phyloP scores from a whole-genome alignment of 2,797 vertebrate species.

The Centropyge bicolor region DNA sequence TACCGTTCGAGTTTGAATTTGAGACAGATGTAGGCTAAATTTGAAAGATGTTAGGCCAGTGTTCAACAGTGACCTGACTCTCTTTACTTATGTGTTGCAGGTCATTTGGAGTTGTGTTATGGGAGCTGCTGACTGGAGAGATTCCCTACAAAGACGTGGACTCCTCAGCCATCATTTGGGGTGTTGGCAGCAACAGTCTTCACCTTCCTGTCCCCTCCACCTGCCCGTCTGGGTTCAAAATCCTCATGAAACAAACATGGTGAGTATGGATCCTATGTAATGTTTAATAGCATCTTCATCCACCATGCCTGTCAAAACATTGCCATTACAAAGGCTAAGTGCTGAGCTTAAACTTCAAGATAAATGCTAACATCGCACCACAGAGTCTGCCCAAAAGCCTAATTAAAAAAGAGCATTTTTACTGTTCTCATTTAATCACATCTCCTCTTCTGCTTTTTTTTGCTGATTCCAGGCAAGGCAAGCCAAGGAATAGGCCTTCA shows the following conservation, averaged over 20 bases:
- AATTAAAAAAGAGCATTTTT: not conserved
- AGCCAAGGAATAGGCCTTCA: slow-evolving; percentile 96
- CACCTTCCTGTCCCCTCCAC: slow-evolving; percentile 98
- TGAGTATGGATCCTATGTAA: slow-evolving; percentile 73
- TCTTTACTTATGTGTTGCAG: slow-evolving; percentile 74
- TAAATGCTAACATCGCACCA: not conserved
- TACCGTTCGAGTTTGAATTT: not conserved
- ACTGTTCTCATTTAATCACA: not conserved
- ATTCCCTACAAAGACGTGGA: slow-evolving; percentile 99
- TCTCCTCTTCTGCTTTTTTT: slow-evolving; percentile 12
- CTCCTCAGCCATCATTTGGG: slow-evolving; percentile 99
- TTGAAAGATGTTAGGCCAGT: not conserved
- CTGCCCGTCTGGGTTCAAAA: slow-evolving; percentile 98
- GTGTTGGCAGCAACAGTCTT: slow-evolving; percentile 98
- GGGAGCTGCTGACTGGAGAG: slow-evolving; percentile 98
- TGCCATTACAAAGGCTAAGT: not conserved
- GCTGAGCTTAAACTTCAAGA: not conserved
- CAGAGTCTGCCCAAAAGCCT: not conserved
- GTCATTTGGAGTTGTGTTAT: slow-evolving; percentile 99
- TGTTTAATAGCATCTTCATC: not conserved
- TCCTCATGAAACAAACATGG: slow-evolving; percentile 99
- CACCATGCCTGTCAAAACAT: not conserved
- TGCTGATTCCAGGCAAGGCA: slow-evolving; percentile 90
- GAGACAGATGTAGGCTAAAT: not conserved
- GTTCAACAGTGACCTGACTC: not conserved